Conservation (phyloP, 30 jellyfish, hydroid and myxozoan genomes). For the Chrysaora quinquecirrha region DNA sequence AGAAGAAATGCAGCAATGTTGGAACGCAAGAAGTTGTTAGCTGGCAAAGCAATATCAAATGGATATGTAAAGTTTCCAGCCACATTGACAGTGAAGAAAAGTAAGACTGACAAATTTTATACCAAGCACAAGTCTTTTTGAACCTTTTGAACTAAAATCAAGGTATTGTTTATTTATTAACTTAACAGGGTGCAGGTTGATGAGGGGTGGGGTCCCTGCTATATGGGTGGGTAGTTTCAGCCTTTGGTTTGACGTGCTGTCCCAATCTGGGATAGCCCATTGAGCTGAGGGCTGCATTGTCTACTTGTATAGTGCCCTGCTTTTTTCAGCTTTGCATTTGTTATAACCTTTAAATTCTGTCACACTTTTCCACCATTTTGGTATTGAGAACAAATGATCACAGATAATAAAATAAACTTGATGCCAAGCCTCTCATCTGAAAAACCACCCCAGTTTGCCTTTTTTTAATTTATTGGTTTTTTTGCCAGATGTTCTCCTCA, state of each 20-base stretch:
- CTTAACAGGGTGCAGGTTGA: too few species aligned
- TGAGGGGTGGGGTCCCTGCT: too few species aligned
- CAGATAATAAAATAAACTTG: neutral
- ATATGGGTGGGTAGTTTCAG: too few species aligned
- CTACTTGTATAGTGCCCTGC: neutral
- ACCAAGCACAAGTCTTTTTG: neutral
- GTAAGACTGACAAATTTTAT: constrained; percentile 6
- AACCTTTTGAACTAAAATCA: neutral
- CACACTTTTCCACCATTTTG: neutral
- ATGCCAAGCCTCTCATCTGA: neutral
- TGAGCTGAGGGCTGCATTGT: neutral
- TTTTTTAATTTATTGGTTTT: neutral
- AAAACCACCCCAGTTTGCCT: constrained; percentile 1
- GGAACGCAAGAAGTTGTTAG: constrained; percentile 5
- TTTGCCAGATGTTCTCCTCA: neutral
- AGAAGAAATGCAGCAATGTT: constrained; percentile 27
- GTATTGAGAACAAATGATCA: neutral
- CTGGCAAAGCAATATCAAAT: neutral
- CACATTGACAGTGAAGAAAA: neutral
- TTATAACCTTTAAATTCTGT: neutral
- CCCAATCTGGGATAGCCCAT: neutral
- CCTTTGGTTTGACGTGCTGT: too few species aligned
- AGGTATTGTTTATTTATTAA: neutral
- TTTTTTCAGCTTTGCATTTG: neutral
- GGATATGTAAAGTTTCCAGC: constrained; percentile 16